Conservation (phyloP, 1,140 invertebrate genomes). For the Nasonia vitripennis region DNA sequence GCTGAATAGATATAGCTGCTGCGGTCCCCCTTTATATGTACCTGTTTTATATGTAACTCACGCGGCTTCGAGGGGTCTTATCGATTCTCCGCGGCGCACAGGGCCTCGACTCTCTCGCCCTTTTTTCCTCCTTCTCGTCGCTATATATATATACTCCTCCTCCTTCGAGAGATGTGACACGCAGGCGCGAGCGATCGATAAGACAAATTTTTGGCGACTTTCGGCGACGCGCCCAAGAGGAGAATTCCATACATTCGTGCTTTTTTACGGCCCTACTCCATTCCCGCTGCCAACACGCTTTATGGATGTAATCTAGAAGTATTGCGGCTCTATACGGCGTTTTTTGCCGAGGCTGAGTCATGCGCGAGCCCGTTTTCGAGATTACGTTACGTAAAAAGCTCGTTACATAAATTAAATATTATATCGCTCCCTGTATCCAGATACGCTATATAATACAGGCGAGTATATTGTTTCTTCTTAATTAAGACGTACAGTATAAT, state of each 20-base stretch:
- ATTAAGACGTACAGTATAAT: not conserved
- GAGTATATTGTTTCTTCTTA: not conserved
- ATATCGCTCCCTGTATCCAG: not conserved
- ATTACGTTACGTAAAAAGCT: too few species aligned
- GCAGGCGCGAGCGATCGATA: constrained; percentile 30
- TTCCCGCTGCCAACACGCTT: not conserved
- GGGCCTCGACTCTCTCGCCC: not conserved
- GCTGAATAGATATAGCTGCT: not conserved
- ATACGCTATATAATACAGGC: too few species aligned
- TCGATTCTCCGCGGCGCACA: not conserved
- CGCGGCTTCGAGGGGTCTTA: constrained; percentile 7
- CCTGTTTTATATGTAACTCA: constrained; percentile 34
- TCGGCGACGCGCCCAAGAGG: not conserved
- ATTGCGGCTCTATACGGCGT: not conserved
- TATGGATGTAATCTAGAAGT: not conserved
- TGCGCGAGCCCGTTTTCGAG: too few species aligned
- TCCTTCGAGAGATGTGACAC: not conserved
- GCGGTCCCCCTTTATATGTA: not conserved
- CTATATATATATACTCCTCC: too few species aligned
- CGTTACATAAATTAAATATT: not conserved
- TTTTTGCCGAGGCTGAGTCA: not conserved
- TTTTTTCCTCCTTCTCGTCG: not conserved
- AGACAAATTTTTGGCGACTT: constrained; percentile 31
- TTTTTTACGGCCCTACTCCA: not conserved
- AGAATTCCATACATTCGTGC: not conserved